Percentiles rank a stretch among this genome's conserved stretches.
Conservation (phyloP, 2,888 invertebrate genomes). For the Tipula vernalis region DNA sequence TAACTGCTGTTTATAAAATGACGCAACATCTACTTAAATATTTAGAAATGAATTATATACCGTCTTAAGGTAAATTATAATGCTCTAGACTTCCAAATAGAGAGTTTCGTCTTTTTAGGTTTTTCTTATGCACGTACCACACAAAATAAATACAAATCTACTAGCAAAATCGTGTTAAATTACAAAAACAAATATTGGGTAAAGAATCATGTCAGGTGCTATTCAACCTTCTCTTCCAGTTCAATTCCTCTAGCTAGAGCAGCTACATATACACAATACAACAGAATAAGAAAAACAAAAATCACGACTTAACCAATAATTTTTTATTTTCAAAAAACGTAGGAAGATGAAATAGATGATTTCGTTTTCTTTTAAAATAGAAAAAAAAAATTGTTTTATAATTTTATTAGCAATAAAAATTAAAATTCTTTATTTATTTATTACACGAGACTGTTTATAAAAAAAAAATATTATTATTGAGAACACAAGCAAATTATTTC, state of each 20-base stretch:
- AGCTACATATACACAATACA: not conserved
- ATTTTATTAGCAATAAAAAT: not conserved
- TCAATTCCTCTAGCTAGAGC: not conserved
- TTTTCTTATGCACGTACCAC: not conserved
- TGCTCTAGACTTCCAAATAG: not conserved
- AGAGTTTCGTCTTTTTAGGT: not conserved
- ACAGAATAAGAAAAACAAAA: not conserved
- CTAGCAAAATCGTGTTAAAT: not conserved
- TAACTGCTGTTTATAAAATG: not conserved
- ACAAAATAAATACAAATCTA: not conserved
- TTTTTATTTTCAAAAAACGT: not conserved
- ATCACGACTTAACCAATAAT: not conserved
- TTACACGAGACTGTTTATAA: not conserved
- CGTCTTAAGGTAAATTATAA: not conserved
- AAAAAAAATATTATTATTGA: not conserved
- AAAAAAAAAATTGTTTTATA: not conserved
- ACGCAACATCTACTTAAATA: not conserved
- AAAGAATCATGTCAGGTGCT: slow-evolving; percentile 4
- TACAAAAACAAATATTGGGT: not conserved
- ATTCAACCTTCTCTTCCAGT: slow-evolving; percentile 4
- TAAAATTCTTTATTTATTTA: not conserved
- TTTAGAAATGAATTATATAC: not conserved
- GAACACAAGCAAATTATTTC: not conserved
- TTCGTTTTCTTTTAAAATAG: not conserved
- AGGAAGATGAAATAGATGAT: not conserved